Evolutionary conservation across 1,140 invertebrate genomes (phyloP).

Genomic region (Ceratina calcarata): DNA sequence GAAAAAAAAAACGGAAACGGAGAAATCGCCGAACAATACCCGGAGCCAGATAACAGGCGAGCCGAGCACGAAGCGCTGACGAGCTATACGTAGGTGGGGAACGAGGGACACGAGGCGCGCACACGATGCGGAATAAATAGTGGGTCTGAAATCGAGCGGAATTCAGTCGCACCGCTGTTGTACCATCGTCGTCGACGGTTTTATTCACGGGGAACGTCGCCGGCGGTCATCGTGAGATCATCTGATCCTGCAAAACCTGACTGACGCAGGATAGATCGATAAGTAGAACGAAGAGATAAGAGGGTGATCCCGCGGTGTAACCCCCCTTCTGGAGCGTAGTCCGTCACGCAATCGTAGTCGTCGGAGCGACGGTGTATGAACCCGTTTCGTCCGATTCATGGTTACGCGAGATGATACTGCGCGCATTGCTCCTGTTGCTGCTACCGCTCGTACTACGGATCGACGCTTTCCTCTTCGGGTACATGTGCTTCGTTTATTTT

Average conservation of each 20-base stretch:
- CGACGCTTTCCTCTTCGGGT: conserved; percentile 49
- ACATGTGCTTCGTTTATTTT: conserved; percentile 7
- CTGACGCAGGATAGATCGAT: conserved; percentile 18
- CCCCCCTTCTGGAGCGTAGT: neutral
- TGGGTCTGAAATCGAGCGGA: conserved; percentile 65
- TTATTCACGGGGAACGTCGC: conserved; percentile 3
- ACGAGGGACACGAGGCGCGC: conserved; percentile 54
- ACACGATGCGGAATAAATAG: conserved; percentile 67
- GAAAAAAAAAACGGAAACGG: conserved; percentile 57
- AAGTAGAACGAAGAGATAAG: neutral
- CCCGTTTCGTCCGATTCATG: conserved; percentile 3
- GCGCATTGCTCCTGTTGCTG: conserved; percentile 11
- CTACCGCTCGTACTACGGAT: neutral
- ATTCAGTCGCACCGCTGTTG: conserved; percentile 64
- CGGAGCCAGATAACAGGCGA: conserved; percentile 59
- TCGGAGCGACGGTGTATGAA: neutral
- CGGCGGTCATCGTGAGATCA: conserved; percentile 1
- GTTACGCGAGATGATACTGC: conserved; percentile 19
- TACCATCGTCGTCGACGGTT: conserved; percentile 51
- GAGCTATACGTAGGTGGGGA: conserved; percentile 63
- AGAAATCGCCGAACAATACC: conserved; percentile 62
- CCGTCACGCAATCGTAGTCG: neutral
- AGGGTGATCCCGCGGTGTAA: neutral
- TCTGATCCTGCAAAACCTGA: neutral
- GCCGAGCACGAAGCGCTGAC: conserved; percentile 39